phyloP scores from a whole-genome alignment of 2,113 vertebrate genomes.

The Microcebus tavaratra region DNA sequence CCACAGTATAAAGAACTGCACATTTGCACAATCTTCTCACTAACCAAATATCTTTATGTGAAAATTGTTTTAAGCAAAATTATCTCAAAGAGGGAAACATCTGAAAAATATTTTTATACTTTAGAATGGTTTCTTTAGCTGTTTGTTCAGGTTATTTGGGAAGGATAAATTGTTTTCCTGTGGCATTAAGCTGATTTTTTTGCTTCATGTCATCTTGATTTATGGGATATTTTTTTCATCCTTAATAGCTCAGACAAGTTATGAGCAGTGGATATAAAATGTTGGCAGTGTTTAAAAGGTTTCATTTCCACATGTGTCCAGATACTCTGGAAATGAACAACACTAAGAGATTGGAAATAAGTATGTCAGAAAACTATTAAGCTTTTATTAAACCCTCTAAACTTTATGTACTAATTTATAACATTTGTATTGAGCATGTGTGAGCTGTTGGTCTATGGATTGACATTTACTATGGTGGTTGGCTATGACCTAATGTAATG shows the following conservation, averaged over 20 bases:
- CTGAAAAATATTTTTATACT: constrained; percentile 25
- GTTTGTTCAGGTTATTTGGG: constrained; percentile 46
- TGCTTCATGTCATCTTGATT: constrained; percentile 55
- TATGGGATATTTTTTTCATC: constrained; percentile 16
- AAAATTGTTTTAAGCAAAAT: constrained; percentile 16
- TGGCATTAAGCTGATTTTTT: background rate
- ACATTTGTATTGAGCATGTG: constrained; percentile 49
- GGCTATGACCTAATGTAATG: constrained; percentile 7
- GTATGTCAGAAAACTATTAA: constrained; percentile 70
- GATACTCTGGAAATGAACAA: constrained; percentile 72
- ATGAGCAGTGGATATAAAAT: constrained; percentile 45
- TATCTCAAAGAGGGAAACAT: constrained; percentile 5
- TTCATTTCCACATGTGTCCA: constrained; percentile 42
- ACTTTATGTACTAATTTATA: constrained; percentile 74
- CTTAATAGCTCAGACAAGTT: constrained; percentile 38
- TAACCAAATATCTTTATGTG: background rate
- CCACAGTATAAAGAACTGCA: background rate
- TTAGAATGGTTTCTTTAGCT: background rate
- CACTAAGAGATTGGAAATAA: constrained; percentile 68
- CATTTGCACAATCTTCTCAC: background rate
- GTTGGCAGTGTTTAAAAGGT: constrained; percentile 55
- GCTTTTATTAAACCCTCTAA: constrained; percentile 74
- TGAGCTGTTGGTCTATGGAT: constrained; percentile 38
- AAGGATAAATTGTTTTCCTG: constrained; percentile 39
- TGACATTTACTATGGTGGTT: constrained; percentile 69